Base-by-base conservation (phyloP, 2,797 vertebrate genomes). In the Lagocephalus sceleratus region DNA sequence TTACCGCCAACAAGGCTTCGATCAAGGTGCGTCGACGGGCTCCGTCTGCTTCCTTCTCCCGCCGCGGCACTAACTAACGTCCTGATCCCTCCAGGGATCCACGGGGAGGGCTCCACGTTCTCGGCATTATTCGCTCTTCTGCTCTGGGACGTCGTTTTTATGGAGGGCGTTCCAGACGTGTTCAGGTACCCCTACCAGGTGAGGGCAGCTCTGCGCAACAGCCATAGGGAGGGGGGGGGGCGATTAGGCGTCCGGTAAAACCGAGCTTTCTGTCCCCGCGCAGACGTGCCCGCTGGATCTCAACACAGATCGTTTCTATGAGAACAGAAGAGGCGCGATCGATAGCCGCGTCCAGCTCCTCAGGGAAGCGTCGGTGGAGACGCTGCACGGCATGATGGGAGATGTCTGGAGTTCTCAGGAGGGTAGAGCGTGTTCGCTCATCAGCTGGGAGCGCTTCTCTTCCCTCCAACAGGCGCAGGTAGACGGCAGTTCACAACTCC, bases 81-180 rank as follows among this genome's bases (percentile, higher is more conserved):
- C 54, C 42, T 23, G 29, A 12, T 44, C 54, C 1, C 19, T 20
- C 48, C 26, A 99, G 97, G 97, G 29, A 95, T 99, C 72, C 96
- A 99, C 1, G 97, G 97, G 5, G 97, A 99, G 78, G 96, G 96
- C 1, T 94, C 94, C 3, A 98, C 96, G 0, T 99, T 98, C 68
- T 91, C 91, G 54, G 94, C 93, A 0, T 76, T 99, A 21, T 97
- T 89, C 62, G 92, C 91, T 16, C 91, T 99, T 57, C 90, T 99
- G 0, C 84, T 98, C 57, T 99, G 97, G 96, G 95, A 98, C 54
- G 57, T 96, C 1, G 81, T 98, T 78, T 99, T 96, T 75, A 95
- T 94, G 93, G 92, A 92, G 3, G 90, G 85, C 5, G 70, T 98
- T 68, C 89, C 94, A 0, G 96, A 99, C 0, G 92, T 94, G 68